A percentile compares a stretch with the other conserved stretches of the same genome.
phyloP scores from a whole-genome alignment of 2,797 vertebrate genomes.

The Epinephelus awoara region DNA sequence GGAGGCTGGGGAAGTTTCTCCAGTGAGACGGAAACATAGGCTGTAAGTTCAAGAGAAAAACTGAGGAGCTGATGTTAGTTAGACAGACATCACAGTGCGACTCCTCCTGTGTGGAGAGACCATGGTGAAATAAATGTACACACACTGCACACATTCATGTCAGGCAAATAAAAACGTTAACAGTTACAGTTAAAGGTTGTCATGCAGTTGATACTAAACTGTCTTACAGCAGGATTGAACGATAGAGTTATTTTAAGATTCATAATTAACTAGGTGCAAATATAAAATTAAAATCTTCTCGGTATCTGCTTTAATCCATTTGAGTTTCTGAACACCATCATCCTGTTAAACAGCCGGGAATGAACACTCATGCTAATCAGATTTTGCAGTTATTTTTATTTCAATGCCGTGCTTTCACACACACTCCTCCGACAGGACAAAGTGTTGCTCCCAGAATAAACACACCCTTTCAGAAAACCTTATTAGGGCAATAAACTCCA shows the following conservation, averaged over 20 bases:
- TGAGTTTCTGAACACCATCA: no score
- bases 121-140: background rate
- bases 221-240: background rate
- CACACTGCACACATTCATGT: slow-evolving; percentile 44
- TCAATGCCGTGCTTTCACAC: background rate
- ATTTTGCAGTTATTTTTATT: background rate
- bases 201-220: slow-evolving; percentile 28
- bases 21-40: slow-evolving; percentile 10
- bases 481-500: slow-evolving; percentile 42
- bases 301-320: no score
- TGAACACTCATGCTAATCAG: no score
- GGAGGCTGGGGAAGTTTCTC: slow-evolving; percentile 8
- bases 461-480: slow-evolving; percentile 28
- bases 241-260: background rate
- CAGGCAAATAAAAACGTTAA: slow-evolving; percentile 4
- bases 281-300: background rate
- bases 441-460: slow-evolving; percentile 10
- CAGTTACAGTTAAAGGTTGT: slow-evolving; percentile 5
- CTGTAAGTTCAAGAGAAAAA: slow-evolving; percentile 30
- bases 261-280: background rate
- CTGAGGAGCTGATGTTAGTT: slow-evolving; percentile 24
- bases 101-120: slow-evolving; percentile 26
- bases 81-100: slow-evolving; percentile 12
- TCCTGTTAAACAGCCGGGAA: no score
- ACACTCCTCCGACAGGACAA: background rate